Percentiles rank a stretch among this genome's conserved stretches.
These are phyloP conservation scores for Danio kyathit DNA, from an alignment of 2,797 vertebrate genomes.

Conservation along the genomic window DNA sequence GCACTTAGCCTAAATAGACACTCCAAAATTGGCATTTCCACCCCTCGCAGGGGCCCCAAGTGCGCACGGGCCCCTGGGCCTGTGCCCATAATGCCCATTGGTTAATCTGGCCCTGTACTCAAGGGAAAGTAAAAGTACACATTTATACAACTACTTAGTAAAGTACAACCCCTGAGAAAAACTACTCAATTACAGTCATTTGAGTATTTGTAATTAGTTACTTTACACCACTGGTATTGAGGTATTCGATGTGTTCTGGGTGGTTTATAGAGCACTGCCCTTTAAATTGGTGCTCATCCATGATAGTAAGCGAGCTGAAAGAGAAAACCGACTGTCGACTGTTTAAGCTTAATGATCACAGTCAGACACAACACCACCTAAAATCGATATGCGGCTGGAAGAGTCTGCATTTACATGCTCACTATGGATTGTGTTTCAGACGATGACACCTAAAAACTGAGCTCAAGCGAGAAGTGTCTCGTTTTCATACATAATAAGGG, in stretches of 20 bases:
- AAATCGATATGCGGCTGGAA: not conserved
- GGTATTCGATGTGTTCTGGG: not conserved
- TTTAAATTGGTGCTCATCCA: not conserved
- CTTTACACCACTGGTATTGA: too few species aligned
- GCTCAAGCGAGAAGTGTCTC: not conserved
- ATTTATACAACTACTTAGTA: too few species aligned
- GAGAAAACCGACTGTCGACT: not conserved
- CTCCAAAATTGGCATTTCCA: too few species aligned
- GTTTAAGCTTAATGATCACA: not conserved
- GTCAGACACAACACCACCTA: not conserved
- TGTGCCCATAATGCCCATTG: too few species aligned
- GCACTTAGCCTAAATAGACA: too few species aligned
- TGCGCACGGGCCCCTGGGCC: too few species aligned
- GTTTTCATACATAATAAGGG: slow-evolving; percentile 56
- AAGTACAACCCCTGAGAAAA: too few species aligned
- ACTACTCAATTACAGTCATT: too few species aligned
- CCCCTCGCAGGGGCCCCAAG: too few species aligned
- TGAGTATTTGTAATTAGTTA: too few species aligned
- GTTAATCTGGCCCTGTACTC: too few species aligned
- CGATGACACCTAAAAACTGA: slow-evolving; percentile 2
- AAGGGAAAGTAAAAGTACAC: too few species aligned
- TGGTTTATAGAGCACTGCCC: not conserved
- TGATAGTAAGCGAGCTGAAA: not conserved
- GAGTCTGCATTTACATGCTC: not conserved
- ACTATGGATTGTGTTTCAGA: not conserved